phyloP scores from a whole-genome alignment of 2,113 vertebrate genomes.

The Zapornia atra region DNA sequence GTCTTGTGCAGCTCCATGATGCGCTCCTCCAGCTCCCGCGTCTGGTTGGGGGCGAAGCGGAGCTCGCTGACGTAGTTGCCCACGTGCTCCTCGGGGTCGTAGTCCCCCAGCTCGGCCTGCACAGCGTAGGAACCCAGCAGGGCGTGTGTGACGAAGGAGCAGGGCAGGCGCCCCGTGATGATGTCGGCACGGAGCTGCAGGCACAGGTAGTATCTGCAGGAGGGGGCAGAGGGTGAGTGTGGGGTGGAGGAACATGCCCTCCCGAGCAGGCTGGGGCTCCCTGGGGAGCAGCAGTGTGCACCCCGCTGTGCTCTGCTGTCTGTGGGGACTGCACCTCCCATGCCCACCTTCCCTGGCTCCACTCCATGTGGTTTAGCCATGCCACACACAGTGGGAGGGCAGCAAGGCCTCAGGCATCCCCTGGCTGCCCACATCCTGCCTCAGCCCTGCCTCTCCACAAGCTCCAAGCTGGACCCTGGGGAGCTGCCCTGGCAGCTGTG shows the following conservation, averaged over 20 bases:
- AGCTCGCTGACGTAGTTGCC: slow-evolving; percentile 91
- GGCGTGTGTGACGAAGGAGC: slow-evolving; percentile 96
- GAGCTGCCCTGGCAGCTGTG: background rate
- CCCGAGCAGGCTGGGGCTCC: background rate
- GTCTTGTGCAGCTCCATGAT: slow-evolving; percentile 98
- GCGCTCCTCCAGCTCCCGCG: slow-evolving; percentile 93
- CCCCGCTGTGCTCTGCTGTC: background rate
- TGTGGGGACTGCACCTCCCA: fast-evolving
- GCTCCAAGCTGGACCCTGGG: background rate
- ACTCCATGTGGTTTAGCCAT: fast-evolving
- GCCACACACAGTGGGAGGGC: fast-evolving
- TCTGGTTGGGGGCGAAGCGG: slow-evolving; percentile 95
- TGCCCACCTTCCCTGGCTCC: background rate
- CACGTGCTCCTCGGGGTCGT: slow-evolving; percentile 89
- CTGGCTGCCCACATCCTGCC: background rate
- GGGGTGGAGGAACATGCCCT: fast-evolving
- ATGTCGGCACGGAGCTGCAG: slow-evolving; percentile 98
- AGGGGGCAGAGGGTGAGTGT: background rate
- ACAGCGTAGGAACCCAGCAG: slow-evolving; percentile 94
- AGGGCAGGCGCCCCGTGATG: slow-evolving; percentile 94
- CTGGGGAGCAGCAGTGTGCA: fast-evolving
- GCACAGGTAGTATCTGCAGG: slow-evolving; percentile 95
- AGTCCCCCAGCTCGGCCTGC: slow-evolving; percentile 95
- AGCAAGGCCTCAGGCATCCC: background rate
- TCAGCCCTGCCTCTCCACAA: background rate